phyloP scores from a whole-genome alignment of 2,113 vertebrate genomes.

The Paraplagusia blochii region DNA sequence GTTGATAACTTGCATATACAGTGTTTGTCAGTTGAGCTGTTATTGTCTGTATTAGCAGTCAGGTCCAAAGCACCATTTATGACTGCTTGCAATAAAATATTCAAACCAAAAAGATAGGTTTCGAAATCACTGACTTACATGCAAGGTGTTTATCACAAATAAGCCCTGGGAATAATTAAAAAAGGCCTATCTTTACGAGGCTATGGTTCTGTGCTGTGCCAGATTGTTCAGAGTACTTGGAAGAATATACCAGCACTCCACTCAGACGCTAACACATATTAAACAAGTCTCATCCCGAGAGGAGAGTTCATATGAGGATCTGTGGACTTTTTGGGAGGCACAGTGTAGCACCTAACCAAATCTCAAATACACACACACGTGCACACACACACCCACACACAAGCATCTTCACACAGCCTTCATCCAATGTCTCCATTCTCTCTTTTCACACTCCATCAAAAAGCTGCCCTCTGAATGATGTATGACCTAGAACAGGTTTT shows the following conservation, averaged over 20 bases:
- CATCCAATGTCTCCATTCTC: constrained; percentile 53
- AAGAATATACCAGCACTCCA: constrained; percentile 24
- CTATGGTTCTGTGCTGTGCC: constrained; percentile 11
- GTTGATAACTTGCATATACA: constrained; percentile 27
- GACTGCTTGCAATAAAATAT: constrained; percentile 14
- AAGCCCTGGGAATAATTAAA: constrained; percentile 47
- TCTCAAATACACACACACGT: constrained; percentile 5
- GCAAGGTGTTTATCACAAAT: constrained; percentile 42
- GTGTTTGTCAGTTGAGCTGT: too few relatives aligned
- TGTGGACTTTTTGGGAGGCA: neutral
- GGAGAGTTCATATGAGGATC: neutral
- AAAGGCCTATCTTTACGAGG: constrained; percentile 50
- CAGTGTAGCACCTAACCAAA: neutral
- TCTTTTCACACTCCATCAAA: constrained; percentile 45
- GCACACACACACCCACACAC: too few relatives aligned
- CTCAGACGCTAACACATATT: constrained; percentile 25
- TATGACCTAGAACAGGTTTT: constrained; percentile 48
- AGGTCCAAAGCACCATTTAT: constrained; percentile 13
- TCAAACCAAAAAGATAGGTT: constrained; percentile 33
- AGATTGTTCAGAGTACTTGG: constrained; percentile 5
- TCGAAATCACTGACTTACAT: constrained; percentile 20
- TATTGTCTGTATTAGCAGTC: constrained; percentile 7
- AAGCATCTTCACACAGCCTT: constrained; percentile 13
- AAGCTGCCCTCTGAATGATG: constrained; percentile 62
- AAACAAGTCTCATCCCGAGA: constrained; percentile 13